Evolutionary conservation across 2,888 invertebrate genomes (phyloP).

Genomic region (Ophonus ardosiacus): DNA sequence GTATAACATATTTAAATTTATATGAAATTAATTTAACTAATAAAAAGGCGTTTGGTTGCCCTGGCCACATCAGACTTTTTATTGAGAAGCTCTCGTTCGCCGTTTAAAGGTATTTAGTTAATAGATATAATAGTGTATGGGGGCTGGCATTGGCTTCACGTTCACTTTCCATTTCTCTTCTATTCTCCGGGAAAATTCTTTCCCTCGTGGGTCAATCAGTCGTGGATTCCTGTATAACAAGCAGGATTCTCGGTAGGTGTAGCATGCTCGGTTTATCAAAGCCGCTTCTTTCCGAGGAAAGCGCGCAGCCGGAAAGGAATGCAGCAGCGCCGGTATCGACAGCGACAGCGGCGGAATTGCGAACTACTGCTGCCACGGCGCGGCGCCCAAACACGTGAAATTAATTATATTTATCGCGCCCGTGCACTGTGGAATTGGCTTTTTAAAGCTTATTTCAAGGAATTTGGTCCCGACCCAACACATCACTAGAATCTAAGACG

Average conservation of each 20-base stretch:
- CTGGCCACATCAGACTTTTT: too few relatives aligned
- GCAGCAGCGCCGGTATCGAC: slow-evolving; percentile 54
- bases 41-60: too few relatives aligned
- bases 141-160: too few relatives aligned
- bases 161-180: not conserved
- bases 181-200: not conserved
- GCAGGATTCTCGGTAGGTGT: slow-evolving; percentile 28
- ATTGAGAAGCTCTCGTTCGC: not conserved
- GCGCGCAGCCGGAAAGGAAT: slow-evolving; percentile 50
- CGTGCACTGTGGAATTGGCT: slow-evolving; percentile 64
- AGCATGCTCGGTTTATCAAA: slow-evolving; percentile 73
- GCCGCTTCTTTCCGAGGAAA: slow-evolving; percentile 69
- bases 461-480: slow-evolving; percentile 47
- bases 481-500: not conserved
- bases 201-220: slow-evolving; percentile 52
- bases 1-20: too few relatives aligned
- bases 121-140: not conserved
- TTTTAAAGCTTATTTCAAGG: slow-evolving; percentile 54
- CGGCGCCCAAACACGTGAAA: slow-evolving; percentile 50
- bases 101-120: not conserved
- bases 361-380: slow-evolving; percentile 36
- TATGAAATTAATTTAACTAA: too few relatives aligned
- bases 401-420: slow-evolving; percentile 67
- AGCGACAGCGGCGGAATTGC: slow-evolving; percentile 40
- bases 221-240: slow-evolving; percentile 53